Percentiles rank a stretch among this genome's conserved stretches.
Conservation (phyloP, 2,888 invertebrate species). For the Acleris literana region DNA sequence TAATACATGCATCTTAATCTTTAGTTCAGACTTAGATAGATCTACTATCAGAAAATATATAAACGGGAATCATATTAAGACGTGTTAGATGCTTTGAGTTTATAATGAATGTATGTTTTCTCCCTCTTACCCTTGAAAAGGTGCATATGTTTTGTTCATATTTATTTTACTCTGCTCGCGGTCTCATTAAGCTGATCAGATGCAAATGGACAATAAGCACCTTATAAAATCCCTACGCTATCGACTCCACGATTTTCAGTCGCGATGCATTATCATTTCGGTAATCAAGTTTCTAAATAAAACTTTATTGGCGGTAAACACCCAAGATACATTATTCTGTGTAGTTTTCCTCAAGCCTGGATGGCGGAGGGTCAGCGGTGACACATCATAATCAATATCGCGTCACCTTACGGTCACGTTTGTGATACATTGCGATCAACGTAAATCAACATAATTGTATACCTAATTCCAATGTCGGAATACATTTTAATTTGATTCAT, state of each 20-base stretch:
- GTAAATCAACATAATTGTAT: constrained; percentile 35
- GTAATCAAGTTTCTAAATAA: not conserved
- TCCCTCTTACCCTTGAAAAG: too few relatives aligned
- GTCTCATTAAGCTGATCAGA: too few relatives aligned
- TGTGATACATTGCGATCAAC: constrained; percentile 31
- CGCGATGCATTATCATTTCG: not conserved
- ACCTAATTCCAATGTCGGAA: constrained; percentile 32
- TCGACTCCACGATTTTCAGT: not conserved
- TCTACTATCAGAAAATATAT: too few relatives aligned
- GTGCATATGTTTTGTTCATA: too few relatives aligned
- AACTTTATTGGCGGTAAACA: constrained; percentile 10
- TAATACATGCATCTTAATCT: too few relatives aligned
- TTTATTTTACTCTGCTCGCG: too few relatives aligned
- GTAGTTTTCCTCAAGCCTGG: constrained; percentile 30
- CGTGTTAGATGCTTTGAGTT: too few relatives aligned
- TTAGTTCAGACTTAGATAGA: too few relatives aligned
- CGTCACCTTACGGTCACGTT: constrained; percentile 31
- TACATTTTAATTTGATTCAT: constrained; percentile 26
- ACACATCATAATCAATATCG: constrained; percentile 34
- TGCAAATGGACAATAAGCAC: not conserved
- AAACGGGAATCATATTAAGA: too few relatives aligned
- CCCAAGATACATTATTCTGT: constrained; percentile 12
- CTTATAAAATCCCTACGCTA: not conserved
- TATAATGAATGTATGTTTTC: too few relatives aligned
- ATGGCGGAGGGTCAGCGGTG: constrained; percentile 25